Conservation (phyloP, 2,113 vertebrate species). For the Conger conger region DNA sequence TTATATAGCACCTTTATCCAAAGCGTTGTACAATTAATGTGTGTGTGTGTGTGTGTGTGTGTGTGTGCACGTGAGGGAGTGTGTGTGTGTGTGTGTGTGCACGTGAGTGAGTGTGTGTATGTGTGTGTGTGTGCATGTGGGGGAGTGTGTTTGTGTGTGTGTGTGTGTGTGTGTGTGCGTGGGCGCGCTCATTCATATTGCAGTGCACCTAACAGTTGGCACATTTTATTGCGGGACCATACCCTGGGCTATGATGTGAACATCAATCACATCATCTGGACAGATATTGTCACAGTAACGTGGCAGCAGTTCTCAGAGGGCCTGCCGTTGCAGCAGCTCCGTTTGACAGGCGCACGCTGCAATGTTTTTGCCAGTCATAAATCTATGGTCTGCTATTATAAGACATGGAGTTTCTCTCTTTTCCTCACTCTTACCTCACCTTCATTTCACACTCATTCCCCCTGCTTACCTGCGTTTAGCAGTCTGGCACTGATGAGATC, state of each 20-base stretch:
- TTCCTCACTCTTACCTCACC: slow-evolving; percentile 17
- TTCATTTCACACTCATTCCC: slow-evolving; percentile 9
- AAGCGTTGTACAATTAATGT: too few relatives aligned
- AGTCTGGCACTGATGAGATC: slow-evolving; percentile 66
- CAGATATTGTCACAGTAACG: slow-evolving; percentile 61
- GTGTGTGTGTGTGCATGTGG: not conserved
- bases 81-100: not conserved
- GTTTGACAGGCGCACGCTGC: not conserved
- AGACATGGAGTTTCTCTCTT: not conserved
- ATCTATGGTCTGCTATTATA: not conserved
- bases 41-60: too few relatives aligned
- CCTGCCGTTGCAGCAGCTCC: slow-evolving; percentile 57
- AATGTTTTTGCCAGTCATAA: not conserved
- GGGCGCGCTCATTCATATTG: not conserved
- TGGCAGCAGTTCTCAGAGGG: slow-evolving; percentile 64
- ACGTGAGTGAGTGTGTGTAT: not conserved
- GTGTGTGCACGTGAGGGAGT: too few relatives aligned
- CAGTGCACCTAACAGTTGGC: slow-evolving; percentile 4
- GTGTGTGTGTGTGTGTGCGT: slow-evolving; percentile 1
- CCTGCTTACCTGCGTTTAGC: slow-evolving; percentile 45
- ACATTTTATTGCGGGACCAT: slow-evolving; percentile 57
- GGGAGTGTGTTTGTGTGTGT: not conserved
- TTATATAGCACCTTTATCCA: too few relatives aligned
- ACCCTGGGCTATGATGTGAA: slow-evolving; percentile 63
- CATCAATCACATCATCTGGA: slow-evolving; percentile 55